A percentile compares a stretch with the other conserved stretches of the same genome.
These are phyloP conservation scores for Acromyrmex charruanus DNA, from an alignment of 1,140 invertebrate species.

Conservation along the genomic window DNA sequence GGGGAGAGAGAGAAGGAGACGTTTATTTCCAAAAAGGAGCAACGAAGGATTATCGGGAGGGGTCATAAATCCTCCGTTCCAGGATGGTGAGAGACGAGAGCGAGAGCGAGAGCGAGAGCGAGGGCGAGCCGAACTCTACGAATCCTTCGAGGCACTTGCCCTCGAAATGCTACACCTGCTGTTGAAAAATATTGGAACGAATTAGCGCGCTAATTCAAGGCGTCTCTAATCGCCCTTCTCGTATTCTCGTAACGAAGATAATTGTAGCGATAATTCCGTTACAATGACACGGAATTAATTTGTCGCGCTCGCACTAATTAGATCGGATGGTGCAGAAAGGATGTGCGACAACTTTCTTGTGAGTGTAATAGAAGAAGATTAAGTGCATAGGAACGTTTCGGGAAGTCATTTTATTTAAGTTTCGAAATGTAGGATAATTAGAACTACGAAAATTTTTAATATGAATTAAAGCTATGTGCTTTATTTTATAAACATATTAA, in stretches of 20 bases:
- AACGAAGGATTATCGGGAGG: conserved; percentile 59
- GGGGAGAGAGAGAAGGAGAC: conserved; percentile 51
- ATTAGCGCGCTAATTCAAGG: conserved; percentile 56
- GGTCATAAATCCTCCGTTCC: conserved; percentile 54
- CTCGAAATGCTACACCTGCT: conserved; percentile 22
- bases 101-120: not conserved
- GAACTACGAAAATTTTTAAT: not conserved
- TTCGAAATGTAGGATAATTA: not conserved
- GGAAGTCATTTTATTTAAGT: not conserved
- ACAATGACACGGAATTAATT: conserved; percentile 45
- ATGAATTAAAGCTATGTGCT: not conserved
- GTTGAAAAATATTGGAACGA: conserved; percentile 60
- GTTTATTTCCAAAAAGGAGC: conserved; percentile 65
- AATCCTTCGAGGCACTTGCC: conserved; percentile 39
- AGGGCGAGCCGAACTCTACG: not conserved
- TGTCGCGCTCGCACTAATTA: conserved; percentile 40
- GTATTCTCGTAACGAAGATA: conserved; percentile 39
- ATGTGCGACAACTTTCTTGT: not conserved
- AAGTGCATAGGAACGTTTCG: not conserved
- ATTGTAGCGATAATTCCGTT: conserved; percentile 55
- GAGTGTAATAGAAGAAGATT: not conserved
- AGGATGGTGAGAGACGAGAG: not conserved
- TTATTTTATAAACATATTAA: not conserved
- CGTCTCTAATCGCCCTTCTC: conserved; percentile 33
- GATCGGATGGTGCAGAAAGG: not conserved